phyloP scores from a whole-genome alignment of 2,888 invertebrate genomes.

The Microplitis deprimator region DNA sequence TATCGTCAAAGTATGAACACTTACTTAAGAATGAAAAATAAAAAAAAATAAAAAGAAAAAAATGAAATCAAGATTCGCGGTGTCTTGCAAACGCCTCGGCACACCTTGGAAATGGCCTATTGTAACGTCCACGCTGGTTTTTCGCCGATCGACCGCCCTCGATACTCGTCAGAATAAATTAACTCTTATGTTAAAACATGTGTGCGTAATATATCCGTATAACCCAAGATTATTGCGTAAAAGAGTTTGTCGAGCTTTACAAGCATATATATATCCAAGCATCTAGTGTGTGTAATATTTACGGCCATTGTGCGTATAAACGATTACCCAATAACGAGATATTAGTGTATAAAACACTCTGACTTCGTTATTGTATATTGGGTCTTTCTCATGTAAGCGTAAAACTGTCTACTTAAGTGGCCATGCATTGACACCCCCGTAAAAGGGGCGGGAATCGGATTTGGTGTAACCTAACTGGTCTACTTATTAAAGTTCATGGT shows the following conservation, averaged over 20 bases:
- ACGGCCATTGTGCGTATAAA: background rate
- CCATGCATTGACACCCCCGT: conserved; percentile 15
- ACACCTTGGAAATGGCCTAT: conserved; percentile 57
- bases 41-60: background rate
- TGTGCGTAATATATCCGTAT: conserved; percentile 11
- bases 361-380: background rate
- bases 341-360: background rate
- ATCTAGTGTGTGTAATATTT: background rate
- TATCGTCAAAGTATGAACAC: background rate
- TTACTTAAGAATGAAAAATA: background rate
- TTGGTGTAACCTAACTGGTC: background rate
- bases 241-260: conserved; percentile 4
- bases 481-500: background rate
- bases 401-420: background rate
- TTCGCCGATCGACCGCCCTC: conserved; percentile 46
- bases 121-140: conserved; percentile 55
- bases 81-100: conserved; percentile 46
- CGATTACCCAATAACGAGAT: background rate
- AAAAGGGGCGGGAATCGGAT: conserved; percentile 18
- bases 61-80: conserved; percentile 6
- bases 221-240: background rate
- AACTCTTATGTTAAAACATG: background rate
- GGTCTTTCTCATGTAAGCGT: background rate
- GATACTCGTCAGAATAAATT: conserved; percentile 19
- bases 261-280: background rate